Base-by-base conservation (phyloP, 2,113 vertebrate genomes). In the Naja naja region DNA sequence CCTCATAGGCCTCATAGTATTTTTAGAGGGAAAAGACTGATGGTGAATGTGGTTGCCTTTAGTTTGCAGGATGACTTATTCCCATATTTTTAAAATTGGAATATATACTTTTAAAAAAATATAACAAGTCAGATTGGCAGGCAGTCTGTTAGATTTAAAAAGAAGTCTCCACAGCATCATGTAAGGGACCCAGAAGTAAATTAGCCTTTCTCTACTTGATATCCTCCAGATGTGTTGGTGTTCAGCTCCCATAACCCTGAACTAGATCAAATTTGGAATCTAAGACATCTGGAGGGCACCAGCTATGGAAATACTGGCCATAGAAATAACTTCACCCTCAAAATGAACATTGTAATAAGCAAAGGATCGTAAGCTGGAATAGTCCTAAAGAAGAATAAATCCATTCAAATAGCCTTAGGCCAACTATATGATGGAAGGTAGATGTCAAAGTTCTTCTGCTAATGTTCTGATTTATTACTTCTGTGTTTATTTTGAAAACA, bases 381-480 rank as follows among this genome's bases (percentile, higher is more conserved):
- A 10, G 25, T 94, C 93, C 93, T 47, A 91, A 60, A 1, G n/a
- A 69, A 25, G 91, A 43, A 81, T 81, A 18, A 43, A 43, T 22
- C 34, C 74, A 54, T 47, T 30, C 47, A 45, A 85, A 87, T 2
- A 88, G 58, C 45, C 7, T 47, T 20, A 14, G n/a, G 14, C 49
- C 54, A 93, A 23, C 2, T 43, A 60, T 43, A 94, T 90, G 93
- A 94, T 95, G 94, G 23, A 14, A 93, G 45, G 86, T 52, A 55
- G 0, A 43, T 64, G 34, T 39, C 90, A 89, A 47, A 14, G 3
- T 69, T 34, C 3, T 87, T 55, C 58, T 55, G 14, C 88, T 92
- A 91, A 91, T 94, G 86, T 27, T 25, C 22, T 92, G 69, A 81
- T 81, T 81, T 81, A 81, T 23, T 81, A 81, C 74, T 81, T 81